A percentile compares a stretch with the other conserved stretches of the same genome.
Conservation (phyloP, 1,140 invertebrate genomes). For the honey bee (Apis mellifera) region DNA sequence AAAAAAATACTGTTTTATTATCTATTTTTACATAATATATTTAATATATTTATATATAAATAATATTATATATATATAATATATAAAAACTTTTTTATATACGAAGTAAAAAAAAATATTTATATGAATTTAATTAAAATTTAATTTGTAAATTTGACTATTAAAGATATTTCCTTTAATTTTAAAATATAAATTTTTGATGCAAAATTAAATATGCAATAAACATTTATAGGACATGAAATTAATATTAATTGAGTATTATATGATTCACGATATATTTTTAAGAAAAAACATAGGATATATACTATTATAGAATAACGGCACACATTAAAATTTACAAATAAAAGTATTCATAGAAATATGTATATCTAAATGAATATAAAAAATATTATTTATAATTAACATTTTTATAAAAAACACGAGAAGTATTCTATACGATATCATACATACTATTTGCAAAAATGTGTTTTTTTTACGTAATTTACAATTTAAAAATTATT, state of each 20-base stretch:
- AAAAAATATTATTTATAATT: constrained; percentile 56
- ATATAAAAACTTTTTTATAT: background rate
- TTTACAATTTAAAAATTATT: constrained; percentile 51
- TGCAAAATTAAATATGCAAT: background rate
- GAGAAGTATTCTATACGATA: constrained; percentile 55
- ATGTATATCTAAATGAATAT: constrained; percentile 62
- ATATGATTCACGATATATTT: constrained; percentile 31
- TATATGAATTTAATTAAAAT: background rate
- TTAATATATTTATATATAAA: background rate
- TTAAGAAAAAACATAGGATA: constrained; percentile 28
- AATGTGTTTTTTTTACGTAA: constrained; percentile 21
- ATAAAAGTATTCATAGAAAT: constrained; percentile 46
- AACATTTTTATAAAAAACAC: constrained; percentile 58
- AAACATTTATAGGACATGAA: background rate
- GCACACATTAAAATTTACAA: constrained; percentile 62
- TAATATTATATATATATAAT: background rate
- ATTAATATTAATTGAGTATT: constrained; percentile 1
- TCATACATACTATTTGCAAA: constrained; percentile 47
- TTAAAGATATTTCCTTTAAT: background rate
- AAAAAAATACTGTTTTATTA: no score
- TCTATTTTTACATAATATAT: background rate
- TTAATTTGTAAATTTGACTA: background rate
- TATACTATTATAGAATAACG: constrained; percentile 42
- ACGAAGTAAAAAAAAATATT: background rate
- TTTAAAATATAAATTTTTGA: background rate